Evolutionary conservation across 2,113 vertebrate genomes (phyloP).

Genomic region (Pollachius pollachius): DNA sequence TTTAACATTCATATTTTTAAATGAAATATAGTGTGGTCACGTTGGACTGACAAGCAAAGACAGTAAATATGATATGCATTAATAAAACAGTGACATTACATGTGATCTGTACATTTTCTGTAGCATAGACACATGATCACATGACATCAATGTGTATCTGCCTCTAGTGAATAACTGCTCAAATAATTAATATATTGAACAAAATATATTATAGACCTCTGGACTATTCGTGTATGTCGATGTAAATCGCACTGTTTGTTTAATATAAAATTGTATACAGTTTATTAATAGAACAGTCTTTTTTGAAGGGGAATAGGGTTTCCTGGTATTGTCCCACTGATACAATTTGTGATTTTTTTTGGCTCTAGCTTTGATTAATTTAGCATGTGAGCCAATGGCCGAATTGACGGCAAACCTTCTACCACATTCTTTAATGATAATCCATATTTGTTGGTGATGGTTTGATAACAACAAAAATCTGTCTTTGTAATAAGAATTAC

Average conservation of each 20-base stretch:
- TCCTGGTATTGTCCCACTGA: slow-evolving; percentile 4
- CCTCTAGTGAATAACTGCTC: neutral
- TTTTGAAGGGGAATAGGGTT: slow-evolving; percentile 30
- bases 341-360: neutral
- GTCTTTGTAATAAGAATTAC: too few species aligned
- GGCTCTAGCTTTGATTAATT: too few species aligned
- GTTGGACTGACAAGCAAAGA: neutral
- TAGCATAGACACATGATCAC: neutral
- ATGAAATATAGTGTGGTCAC: neutral
- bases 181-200: neutral
- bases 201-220: neutral
- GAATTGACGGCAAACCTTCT: too few species aligned
- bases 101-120: too few species aligned
- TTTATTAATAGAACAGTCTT: neutral
- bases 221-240: too few species aligned
- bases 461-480: too few species aligned
- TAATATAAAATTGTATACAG: neutral
- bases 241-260: too few species aligned
- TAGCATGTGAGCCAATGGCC: too few species aligned
- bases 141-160: neutral
- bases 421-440: too few species aligned
- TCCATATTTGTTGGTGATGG: too few species aligned
- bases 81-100: too few species aligned
- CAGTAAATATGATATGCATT: too few species aligned
- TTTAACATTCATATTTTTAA: neutral